phyloP scores from a whole-genome alignment of 1,140 invertebrate species.

The Heliconius himera region DNA sequence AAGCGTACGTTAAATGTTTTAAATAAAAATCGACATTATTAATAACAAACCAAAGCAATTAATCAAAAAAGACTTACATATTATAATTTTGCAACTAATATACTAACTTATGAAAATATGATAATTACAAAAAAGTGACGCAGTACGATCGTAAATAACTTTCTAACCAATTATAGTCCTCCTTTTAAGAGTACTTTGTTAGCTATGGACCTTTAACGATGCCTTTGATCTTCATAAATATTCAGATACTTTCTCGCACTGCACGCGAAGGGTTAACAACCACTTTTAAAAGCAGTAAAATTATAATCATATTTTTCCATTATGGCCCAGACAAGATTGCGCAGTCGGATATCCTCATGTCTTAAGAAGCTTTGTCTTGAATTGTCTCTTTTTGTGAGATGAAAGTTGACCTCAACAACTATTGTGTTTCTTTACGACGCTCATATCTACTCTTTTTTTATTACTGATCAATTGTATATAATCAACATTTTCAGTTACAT shows the following conservation, averaged over 20 bases:
- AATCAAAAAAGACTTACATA: conserved; percentile 47
- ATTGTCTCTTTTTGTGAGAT: conserved; percentile 59
- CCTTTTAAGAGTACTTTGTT: conserved; percentile 54
- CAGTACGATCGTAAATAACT: conserved; percentile 59
- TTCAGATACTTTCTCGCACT: conserved; percentile 64
- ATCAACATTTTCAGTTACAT: background rate
- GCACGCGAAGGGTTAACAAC: conserved; percentile 37
- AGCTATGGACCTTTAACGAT: conserved; percentile 46
- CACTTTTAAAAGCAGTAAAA: conserved; percentile 34
- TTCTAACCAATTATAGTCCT: conserved; percentile 62
- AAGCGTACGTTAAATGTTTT: no score
- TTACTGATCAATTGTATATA: conserved; percentile 23
- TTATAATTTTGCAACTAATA: conserved; percentile 51
- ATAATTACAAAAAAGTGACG: conserved; percentile 52
- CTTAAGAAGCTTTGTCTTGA: conserved; percentile 48
- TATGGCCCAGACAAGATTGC: conserved; percentile 33
- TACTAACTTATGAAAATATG: conserved; percentile 46
- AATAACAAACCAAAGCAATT: conserved; percentile 34
- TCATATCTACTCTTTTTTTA: conserved; percentile 34
- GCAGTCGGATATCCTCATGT: conserved; percentile 31
- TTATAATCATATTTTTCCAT: conserved; percentile 41
- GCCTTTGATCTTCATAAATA: conserved; percentile 65
- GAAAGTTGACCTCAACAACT: conserved; percentile 60
- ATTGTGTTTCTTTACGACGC: conserved; percentile 48
- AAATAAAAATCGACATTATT: background rate